A percentile compares a stretch with the other conserved stretches of the same genome.
These are phyloP conservation scores for Agonum fuliginosum DNA, from an alignment of 2,888 invertebrate genomes.

Conservation along the genomic window DNA sequence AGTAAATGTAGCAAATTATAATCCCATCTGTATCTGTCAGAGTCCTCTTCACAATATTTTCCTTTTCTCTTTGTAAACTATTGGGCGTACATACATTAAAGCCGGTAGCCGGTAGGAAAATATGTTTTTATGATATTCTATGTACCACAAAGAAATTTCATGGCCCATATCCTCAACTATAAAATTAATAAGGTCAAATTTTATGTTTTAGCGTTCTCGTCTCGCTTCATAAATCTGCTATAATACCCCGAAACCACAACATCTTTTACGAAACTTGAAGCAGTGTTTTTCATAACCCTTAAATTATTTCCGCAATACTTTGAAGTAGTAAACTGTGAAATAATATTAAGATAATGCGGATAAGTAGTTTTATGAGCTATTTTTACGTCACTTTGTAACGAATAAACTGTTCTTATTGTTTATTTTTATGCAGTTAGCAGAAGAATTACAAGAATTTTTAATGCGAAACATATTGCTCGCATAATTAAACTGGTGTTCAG, in stretches of 20 bases:
- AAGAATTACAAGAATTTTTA: too few relatives aligned
- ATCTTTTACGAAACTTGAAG: not conserved
- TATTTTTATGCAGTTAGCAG: too few relatives aligned
- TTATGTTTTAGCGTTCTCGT: constrained; percentile 42
- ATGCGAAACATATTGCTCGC: too few relatives aligned
- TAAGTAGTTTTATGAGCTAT: not conserved
- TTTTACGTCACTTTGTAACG: too few relatives aligned
- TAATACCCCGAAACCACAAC: constrained; percentile 1
- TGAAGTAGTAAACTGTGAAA: not conserved
- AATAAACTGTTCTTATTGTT: too few relatives aligned
- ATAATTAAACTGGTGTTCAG: too few relatives aligned
- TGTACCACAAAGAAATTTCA: constrained; percentile 30
- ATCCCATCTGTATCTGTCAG: constrained; percentile 28
- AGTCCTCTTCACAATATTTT: not conserved
- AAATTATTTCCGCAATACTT: not conserved
- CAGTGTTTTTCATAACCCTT: not conserved
- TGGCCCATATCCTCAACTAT: constrained; percentile 42
- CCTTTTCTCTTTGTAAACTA: not conserved
- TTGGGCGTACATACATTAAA: constrained; percentile 1
- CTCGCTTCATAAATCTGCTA: constrained; percentile 46
- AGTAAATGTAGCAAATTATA: not conserved
- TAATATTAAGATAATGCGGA: not conserved
- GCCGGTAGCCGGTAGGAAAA: constrained; percentile 8
- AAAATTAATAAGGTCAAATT: constrained; percentile 54
- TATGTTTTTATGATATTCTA: constrained; percentile 13